Percentiles rank a stretch among this genome's conserved stretches.
Evolutionary conservation across 2,113 vertebrate species (phyloP).

Genomic region (Dicrurus megarhynchus): DNA sequence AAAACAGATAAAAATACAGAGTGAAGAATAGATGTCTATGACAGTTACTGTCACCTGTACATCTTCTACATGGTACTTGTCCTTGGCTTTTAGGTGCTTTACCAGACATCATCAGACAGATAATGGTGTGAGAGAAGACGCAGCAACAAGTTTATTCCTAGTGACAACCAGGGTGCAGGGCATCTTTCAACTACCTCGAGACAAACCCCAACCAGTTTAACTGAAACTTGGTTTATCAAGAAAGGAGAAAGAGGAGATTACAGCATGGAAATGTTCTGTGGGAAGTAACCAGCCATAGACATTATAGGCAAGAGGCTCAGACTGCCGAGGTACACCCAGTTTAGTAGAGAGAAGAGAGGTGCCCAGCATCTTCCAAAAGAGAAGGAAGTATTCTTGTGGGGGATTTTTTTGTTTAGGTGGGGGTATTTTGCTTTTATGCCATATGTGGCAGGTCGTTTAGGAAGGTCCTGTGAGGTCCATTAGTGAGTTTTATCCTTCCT

Average conservation of each 20-base stretch:
- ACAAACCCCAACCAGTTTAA: background rate
- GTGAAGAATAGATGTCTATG: background rate
- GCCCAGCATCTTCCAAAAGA: background rate
- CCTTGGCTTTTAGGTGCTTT: background rate
- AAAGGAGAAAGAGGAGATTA: background rate
- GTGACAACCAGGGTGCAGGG: background rate
- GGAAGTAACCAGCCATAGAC: background rate
- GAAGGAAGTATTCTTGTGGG: background rate
- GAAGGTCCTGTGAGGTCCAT: background rate
- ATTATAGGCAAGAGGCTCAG: background rate
- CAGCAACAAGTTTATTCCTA: background rate
- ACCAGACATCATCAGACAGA: background rate
- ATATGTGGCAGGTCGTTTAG: accelerated
- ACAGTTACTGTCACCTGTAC: background rate
- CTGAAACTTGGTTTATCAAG: background rate
- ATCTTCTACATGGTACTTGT: background rate
- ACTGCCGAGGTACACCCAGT: background rate
- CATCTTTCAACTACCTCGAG: background rate
- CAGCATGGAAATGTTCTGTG: background rate
- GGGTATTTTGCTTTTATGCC: background rate
- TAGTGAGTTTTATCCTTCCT: background rate
- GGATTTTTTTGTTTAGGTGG: background rate
- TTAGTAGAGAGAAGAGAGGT: background rate
- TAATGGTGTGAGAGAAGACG: background rate
- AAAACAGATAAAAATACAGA: background rate